A percentile compares a stretch with the other conserved stretches of the same genome.
phyloP scores from a whole-genome alignment of 1,140 invertebrate genomes.

The Drosophila sp. region DNA sequence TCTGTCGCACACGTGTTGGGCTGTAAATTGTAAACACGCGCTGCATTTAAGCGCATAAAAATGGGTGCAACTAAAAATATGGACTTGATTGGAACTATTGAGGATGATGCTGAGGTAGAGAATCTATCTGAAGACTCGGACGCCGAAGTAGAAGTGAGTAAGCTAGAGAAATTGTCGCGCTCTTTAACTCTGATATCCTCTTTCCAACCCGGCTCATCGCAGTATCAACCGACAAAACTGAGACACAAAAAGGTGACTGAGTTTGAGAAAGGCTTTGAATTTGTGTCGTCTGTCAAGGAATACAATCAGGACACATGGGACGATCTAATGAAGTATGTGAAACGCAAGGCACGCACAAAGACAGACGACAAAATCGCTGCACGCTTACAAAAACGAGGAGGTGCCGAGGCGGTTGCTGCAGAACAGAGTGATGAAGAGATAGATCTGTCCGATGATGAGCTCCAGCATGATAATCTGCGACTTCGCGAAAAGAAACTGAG shows the following conservation, averaged over 20 bases:
- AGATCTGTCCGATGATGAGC: slow-evolving; percentile 89
- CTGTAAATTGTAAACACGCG: slow-evolving; percentile 63
- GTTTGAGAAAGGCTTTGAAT: slow-evolving; percentile 91
- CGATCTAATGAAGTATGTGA: slow-evolving; percentile 92
- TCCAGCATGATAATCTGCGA: slow-evolving; percentile 89
- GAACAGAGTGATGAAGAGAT: slow-evolving; percentile 82
- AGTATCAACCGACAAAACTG: slow-evolving; percentile 92
- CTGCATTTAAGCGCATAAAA: slow-evolving; percentile 42
- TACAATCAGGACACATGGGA: slow-evolving; percentile 94
- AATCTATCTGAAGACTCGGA: slow-evolving; percentile 93
- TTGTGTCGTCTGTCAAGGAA: slow-evolving; percentile 89
- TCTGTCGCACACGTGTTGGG: slow-evolving; percentile 59
- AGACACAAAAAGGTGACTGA: slow-evolving; percentile 89
- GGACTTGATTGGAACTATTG: slow-evolving; percentile 88
- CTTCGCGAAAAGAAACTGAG: slow-evolving; percentile 86
- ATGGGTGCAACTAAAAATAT: slow-evolving; percentile 77
- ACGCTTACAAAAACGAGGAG: slow-evolving; percentile 86
- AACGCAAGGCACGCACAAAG: slow-evolving; percentile 91
- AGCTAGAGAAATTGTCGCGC: slow-evolving; percentile 6
- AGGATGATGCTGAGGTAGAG: slow-evolving; percentile 91
- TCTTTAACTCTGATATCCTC: slow-evolving; percentile 31
- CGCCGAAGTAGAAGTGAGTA: slow-evolving; percentile 90
- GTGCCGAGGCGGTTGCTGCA: slow-evolving; percentile 78
- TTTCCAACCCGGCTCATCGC: slow-evolving; percentile 37
- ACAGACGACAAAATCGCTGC: slow-evolving; percentile 91